phyloP scores from a whole-genome alignment of 2,797 vertebrate species.

The Gymnoscopelus microlampas region DNA sequence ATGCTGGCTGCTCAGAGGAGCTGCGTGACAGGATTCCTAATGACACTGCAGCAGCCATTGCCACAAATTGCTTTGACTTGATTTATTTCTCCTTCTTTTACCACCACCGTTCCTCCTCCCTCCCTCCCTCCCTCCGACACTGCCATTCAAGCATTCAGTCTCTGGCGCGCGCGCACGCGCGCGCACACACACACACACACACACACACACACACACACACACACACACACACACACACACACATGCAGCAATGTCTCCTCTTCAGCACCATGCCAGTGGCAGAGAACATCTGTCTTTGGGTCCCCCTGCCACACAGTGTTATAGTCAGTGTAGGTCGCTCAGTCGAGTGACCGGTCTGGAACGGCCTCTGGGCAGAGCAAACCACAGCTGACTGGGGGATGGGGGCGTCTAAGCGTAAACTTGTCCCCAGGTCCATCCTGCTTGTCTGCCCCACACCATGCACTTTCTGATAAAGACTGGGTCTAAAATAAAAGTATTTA shows the following conservation, averaged over 20 bases:
- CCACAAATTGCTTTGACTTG: conserved; percentile 81
- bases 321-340: conserved; percentile 77
- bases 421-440: conserved; percentile 71
- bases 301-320: conserved; percentile 82
- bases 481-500: too few species aligned
- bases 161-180: conserved; percentile 25
- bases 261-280: conserved; percentile 82
- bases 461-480: conserved; percentile 44
- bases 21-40: conserved; percentile 81
- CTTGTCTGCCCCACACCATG: conserved; percentile 60
- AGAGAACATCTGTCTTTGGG: conserved; percentile 89
- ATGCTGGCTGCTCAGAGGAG: conserved; percentile 71
- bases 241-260: conserved; percentile 55
- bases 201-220: conserved; percentile 14
- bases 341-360: conserved; percentile 61
- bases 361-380: conserved; percentile 65
- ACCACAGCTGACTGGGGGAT: conserved; percentile 48
- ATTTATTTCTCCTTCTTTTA: conserved; percentile 81
- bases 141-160: conserved; percentile 57
- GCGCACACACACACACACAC: conserved; percentile 24
- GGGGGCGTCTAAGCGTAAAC: conserved; percentile 64
- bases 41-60: conserved; percentile 78
- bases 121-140: conserved; percentile 42
- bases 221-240: conserved; percentile 28
- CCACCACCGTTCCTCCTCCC: conserved; percentile 36